Evolutionary conservation across 92 coral and sea anemone species (phyloP).

Genomic region (Siderastrea radians): DNA sequence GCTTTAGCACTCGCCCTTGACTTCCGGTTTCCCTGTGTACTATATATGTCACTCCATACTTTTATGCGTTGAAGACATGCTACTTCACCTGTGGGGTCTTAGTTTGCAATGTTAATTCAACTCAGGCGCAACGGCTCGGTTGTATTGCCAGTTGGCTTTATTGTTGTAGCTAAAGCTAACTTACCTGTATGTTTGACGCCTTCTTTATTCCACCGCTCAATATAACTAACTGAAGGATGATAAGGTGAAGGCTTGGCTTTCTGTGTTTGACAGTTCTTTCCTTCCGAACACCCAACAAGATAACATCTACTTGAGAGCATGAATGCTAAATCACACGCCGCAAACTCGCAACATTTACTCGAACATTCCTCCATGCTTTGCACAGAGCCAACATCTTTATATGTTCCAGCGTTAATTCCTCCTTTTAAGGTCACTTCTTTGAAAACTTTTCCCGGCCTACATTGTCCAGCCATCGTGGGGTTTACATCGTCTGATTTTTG

Average conservation of each 20-base stretch:
- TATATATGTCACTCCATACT: too few species aligned
- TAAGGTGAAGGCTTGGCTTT: constrained; percentile 96
- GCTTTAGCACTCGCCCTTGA: too few species aligned
- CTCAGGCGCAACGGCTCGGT: too few species aligned
- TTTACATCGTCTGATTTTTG: constrained; percentile 52
- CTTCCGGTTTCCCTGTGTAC: too few species aligned
- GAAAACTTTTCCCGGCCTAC: constrained; percentile 86
- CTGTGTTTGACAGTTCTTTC: constrained; percentile 92
- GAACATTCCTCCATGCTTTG: constrained; percentile 86
- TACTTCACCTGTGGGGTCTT: too few species aligned
- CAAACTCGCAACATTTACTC: constrained; percentile 92
- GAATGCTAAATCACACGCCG: constrained; percentile 96
- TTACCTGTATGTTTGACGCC: constrained; percentile 97
- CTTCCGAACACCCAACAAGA: constrained; percentile 97
- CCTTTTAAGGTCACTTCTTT: constrained; percentile 96
- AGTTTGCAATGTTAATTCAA: too few species aligned
- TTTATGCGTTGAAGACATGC: too few species aligned
- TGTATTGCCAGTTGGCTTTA: too few species aligned
- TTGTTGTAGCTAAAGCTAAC: not conserved
- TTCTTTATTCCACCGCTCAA: constrained; percentile 97
- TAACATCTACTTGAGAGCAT: constrained; percentile 93
- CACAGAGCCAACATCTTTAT: constrained; percentile 94
- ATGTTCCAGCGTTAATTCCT: constrained; percentile 99
- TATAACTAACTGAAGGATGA: constrained; percentile 89
- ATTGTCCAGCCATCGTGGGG: constrained; percentile 94